phyloP scores from a whole-genome alignment of 2,113 vertebrate genomes.

The Spilogale gracilis region DNA sequence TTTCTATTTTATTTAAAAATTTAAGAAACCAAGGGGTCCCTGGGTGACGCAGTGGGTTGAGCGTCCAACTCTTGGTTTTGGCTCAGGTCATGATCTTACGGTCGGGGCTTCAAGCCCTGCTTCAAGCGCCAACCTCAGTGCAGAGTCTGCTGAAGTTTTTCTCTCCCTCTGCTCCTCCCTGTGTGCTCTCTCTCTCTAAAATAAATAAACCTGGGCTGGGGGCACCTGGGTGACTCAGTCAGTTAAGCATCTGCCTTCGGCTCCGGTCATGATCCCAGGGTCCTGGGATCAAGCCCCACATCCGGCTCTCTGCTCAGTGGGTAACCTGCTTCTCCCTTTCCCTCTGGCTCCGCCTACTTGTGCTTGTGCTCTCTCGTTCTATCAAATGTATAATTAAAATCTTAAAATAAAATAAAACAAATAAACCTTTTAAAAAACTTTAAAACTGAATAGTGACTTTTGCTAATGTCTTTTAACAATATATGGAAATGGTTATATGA shows the following conservation, averaged over 20 bases:
- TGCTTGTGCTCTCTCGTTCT: not conserved
- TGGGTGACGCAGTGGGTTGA: not conserved
- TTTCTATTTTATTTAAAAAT: conserved; percentile 33
- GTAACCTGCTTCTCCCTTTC: not conserved
- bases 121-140: not conserved
- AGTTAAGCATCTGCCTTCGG: not conserved
- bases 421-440: not conserved
- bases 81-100: not conserved
- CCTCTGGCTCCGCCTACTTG: not conserved
- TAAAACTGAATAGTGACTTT: conserved; percentile 11
- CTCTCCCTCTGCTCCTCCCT: not conserved
- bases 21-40: not conserved
- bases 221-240: not conserved
- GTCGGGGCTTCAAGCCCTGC: not conserved
- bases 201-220: not conserved
- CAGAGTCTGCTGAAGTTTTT: not conserved
- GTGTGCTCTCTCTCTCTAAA: not conserved
- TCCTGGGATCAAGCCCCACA: not conserved
- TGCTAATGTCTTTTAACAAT: not conserved
- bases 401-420: not conserved
- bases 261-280: not conserved
- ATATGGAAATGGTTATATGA: not conserved
- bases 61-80: not conserved
- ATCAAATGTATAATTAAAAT: not conserved
- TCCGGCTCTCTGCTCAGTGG: not conserved